A percentile compares a stretch with the other conserved stretches of the same genome.
Evolutionary conservation across 2,113 vertebrate species (phyloP).

Genomic region (Cryptomyrus ogoouensis): DNA sequence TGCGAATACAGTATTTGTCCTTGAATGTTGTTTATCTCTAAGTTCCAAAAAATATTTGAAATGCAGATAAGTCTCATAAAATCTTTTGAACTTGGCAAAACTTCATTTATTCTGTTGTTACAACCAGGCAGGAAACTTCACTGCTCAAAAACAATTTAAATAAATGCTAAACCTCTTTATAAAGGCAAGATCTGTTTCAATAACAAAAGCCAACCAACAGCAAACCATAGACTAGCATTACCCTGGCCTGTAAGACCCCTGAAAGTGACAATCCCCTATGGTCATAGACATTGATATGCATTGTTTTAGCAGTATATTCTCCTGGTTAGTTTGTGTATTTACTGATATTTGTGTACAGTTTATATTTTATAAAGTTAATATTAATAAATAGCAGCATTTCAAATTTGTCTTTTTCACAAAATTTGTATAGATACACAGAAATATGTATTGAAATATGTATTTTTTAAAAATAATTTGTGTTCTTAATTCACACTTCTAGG

Average conservation of each 20-base stretch:
- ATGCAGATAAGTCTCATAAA: neutral
- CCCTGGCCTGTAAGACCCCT: neutral
- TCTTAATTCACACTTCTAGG: conserved; percentile 30
- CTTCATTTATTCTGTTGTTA: neutral
- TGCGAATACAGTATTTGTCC: neutral
- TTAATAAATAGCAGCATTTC: conserved; percentile 29
- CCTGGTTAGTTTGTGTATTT: neutral
- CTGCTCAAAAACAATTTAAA: neutral
- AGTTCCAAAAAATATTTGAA: neutral
- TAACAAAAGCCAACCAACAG: neutral
- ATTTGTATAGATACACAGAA: conserved; percentile 26
- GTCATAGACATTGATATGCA: neutral
- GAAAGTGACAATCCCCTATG: neutral
- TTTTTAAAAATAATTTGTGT: conserved; percentile 32
- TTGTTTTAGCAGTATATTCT: neutral
- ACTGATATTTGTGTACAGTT: conserved; percentile 7
- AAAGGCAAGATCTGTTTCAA: neutral
- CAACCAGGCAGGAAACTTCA: conserved; percentile 5
- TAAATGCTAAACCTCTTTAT: neutral
- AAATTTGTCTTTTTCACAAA: conserved; percentile 8
- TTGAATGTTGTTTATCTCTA: neutral
- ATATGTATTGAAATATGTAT: conserved; percentile 30
- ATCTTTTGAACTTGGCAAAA: neutral
- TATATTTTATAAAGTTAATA: conserved; percentile 22
- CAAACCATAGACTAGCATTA: neutral